Conservation (phyloP, 2,113 vertebrate species). For the Corythoichthys haematopterus region DNA sequence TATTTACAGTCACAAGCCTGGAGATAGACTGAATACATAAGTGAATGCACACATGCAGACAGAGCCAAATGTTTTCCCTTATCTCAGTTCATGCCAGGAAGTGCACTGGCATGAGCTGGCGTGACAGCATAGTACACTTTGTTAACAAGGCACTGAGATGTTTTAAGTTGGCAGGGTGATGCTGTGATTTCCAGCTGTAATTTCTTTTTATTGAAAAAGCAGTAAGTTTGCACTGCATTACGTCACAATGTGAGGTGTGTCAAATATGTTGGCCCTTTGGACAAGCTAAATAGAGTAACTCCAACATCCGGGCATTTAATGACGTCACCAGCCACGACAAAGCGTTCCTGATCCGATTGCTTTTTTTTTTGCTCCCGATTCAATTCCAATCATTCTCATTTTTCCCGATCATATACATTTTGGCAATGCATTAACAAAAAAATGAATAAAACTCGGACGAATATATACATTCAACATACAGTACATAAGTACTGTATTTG, state of each 20-base stretch:
- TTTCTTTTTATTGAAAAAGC: neutral
- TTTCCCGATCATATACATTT: too few relatives aligned
- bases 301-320: neutral
- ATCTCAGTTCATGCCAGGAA: constrained; percentile 50
- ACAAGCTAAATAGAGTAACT: neutral
- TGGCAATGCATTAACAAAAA: too few relatives aligned
- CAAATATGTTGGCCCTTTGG: neutral
- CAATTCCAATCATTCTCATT: too few relatives aligned
- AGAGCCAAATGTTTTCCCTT: constrained; percentile 23
- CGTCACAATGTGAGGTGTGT: neutral
- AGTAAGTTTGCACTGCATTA: neutral
- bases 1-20: constrained; percentile 46
- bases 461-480: too few relatives aligned
- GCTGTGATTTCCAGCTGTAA: neutral
- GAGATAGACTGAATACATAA: constrained; percentile 10
- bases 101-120: constrained; percentile 31
- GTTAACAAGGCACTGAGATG: constrained; percentile 3
- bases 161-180: neutral
- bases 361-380: too few relatives aligned
- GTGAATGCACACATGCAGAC: constrained; percentile 4
- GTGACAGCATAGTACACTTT: constrained; percentile 12
- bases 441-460: too few relatives aligned
- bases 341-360: too few relatives aligned
- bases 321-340: too few relatives aligned
- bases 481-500: too few relatives aligned